Percentiles rank a stretch among this genome's conserved stretches.
Conservation (phyloP, 2,797 vertebrate species). For the Macroramphosus scolopax region DNA sequence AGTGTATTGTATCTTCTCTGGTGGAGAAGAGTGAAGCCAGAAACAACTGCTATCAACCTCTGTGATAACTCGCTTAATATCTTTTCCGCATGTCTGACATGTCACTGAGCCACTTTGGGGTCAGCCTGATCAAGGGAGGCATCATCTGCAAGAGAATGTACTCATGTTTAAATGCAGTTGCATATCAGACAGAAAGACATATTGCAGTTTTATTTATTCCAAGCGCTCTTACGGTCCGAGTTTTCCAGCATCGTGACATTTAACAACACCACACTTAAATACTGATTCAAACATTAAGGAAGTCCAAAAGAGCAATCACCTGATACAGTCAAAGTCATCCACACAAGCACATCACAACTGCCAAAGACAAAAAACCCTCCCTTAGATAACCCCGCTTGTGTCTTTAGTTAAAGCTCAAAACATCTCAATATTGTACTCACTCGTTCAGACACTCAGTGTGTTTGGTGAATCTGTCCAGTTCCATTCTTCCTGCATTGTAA, state of each 20-base stretch:
- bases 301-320: slow-evolving; percentile 6
- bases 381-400: background rate
- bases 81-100: too few relatives aligned
- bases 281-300: too few relatives aligned
- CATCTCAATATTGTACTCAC: slow-evolving; percentile 7
- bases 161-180: background rate
- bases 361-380: background rate
- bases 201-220: too few relatives aligned
- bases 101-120: too few relatives aligned
- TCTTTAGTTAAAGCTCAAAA: background rate
- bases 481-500: slow-evolving; percentile 68
- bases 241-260: too few relatives aligned
- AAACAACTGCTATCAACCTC: slow-evolving; percentile 8
- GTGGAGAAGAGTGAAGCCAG: slow-evolving; percentile 6
- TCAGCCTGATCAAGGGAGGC: too few relatives aligned
- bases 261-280: too few relatives aligned
- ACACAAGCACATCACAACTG: background rate
- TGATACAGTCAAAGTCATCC: too few relatives aligned
- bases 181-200: background rate
- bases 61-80: slow-evolving; percentile 20
- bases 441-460: slow-evolving; percentile 48
- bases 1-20: slow-evolving; percentile 1
- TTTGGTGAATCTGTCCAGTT: slow-evolving; percentile 24
- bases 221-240: too few relatives aligned
- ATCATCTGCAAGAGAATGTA: slow-evolving; percentile 43